Conservation (phyloP, 2,888 invertebrate genomes). For the Eristalis arbustorum region DNA sequence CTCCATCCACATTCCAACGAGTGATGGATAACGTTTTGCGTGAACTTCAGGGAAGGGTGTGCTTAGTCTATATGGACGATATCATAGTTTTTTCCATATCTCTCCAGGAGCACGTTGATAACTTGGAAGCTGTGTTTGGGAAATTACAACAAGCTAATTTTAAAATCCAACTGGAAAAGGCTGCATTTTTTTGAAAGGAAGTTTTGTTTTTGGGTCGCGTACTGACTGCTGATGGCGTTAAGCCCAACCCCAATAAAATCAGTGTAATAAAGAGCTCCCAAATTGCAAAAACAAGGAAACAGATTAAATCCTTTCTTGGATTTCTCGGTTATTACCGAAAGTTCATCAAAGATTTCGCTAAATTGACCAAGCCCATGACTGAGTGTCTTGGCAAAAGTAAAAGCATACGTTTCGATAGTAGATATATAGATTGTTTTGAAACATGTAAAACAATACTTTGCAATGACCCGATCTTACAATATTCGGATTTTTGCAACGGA, state of each 20-base stretch:
- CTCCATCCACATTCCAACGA: too few relatives aligned
- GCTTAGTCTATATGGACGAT: not conserved
- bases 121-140: slow-evolving; percentile 21
- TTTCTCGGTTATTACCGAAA: not conserved
- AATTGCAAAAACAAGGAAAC: not conserved
- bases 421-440: not conserved
- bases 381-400: too few relatives aligned
- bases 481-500: slow-evolving; percentile 50
- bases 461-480: slow-evolving; percentile 48
- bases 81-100: slow-evolving; percentile 34
- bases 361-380: too few relatives aligned
- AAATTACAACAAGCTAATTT: slow-evolving; percentile 21
- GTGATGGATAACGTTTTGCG: too few relatives aligned
- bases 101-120: slow-evolving; percentile 28
- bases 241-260: slow-evolving; percentile 7
- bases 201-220: not conserved
- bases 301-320: slow-evolving; percentile 69
- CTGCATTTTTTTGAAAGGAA: slow-evolving; percentile 42
- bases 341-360: too few relatives aligned
- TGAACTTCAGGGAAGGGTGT: too few relatives aligned
- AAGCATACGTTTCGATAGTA: not conserved
- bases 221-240: not conserved
- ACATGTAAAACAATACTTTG: slow-evolving; percentile 42
- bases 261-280: slow-evolving; percentile 9
- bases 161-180: slow-evolving; percentile 27